These are phyloP conservation scores for Lysandra bellargus DNA, from an alignment of 2,888 invertebrate genomes.

Conservation along the genomic window DNA sequence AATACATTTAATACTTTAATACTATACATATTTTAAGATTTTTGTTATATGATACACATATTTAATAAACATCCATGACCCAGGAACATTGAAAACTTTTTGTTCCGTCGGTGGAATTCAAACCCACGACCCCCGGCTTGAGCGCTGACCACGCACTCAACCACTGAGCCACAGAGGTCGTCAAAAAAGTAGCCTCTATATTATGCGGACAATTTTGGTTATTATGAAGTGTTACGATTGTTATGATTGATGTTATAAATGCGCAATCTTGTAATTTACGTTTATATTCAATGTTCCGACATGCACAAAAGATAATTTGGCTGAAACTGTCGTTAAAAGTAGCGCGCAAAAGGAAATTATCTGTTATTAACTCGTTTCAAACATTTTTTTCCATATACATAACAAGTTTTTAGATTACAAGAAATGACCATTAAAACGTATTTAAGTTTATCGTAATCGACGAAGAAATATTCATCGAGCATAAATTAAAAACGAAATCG, in stretches of 20 bases:
- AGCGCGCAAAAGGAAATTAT: slow-evolving; percentile 10
- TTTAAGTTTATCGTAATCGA: slow-evolving; percentile 1
- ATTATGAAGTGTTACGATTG: neutral
- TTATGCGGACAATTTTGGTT: neutral
- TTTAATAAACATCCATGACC: too few relatives aligned
- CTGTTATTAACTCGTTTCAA: slow-evolving; percentile 1
- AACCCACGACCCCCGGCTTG: too few relatives aligned
- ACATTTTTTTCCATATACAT: slow-evolving; percentile 4
- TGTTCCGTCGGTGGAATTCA: too few relatives aligned
- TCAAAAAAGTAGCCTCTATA: too few relatives aligned
- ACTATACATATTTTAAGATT: too few relatives aligned
- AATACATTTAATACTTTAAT: too few relatives aligned
- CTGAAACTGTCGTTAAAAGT: neutral
- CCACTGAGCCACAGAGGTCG: too few relatives aligned
- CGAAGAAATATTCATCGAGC: neutral
- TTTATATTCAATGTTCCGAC: neutral
- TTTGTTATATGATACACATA: too few relatives aligned
- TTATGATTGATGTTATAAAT: neutral
- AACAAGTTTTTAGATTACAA: slow-evolving; percentile 10
- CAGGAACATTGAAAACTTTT: too few relatives aligned
- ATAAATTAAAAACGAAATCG: slow-evolving; percentile 3
- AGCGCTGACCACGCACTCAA: too few relatives aligned
- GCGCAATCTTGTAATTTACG: neutral
- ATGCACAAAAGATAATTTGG: neutral
- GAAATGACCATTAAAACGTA: slow-evolving; percentile 13